These are phyloP conservation scores for Callipepla californica DNA, from an alignment of 2,113 vertebrate genomes.

Conservation along the genomic window DNA sequence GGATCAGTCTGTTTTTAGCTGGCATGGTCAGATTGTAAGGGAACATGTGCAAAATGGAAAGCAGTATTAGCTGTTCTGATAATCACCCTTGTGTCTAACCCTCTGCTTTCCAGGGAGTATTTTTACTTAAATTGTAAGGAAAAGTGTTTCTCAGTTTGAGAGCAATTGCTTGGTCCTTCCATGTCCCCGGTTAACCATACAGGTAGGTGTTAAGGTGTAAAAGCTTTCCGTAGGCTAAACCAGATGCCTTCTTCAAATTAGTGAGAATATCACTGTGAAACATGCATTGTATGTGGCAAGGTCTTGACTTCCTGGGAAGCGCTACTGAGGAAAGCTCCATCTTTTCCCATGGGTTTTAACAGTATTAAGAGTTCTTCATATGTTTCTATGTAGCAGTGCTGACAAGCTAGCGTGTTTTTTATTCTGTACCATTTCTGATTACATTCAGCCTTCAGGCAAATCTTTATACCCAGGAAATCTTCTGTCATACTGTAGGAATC, in stretches of 20 bases:
- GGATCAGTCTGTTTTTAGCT: background rate
- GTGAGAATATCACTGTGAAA: background rate
- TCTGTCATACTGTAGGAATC: slow-evolving; percentile 51
- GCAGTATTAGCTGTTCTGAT: background rate
- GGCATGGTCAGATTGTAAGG: background rate
- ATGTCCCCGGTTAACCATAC: background rate
- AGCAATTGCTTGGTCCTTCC: background rate
- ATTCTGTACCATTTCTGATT: slow-evolving; percentile 55
- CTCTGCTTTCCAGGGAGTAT: background rate
- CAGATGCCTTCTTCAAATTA: background rate
- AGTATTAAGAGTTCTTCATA: slow-evolving; percentile 3
- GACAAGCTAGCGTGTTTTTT: slow-evolving; percentile 46
- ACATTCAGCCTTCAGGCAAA: slow-evolving; percentile 61
- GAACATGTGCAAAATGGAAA: background rate
- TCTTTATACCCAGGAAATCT: slow-evolving; percentile 55
- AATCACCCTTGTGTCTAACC: background rate
- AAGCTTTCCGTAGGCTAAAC: background rate
- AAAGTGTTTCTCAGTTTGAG: background rate
- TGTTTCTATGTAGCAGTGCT: slow-evolving; percentile 18
- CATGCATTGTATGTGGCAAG: background rate
- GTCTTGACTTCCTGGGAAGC: slow-evolving; percentile 11
- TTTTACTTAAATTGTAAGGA: background rate
- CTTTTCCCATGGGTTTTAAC: background rate
- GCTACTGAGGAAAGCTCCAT: background rate
- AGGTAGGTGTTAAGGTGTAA: background rate